These are phyloP conservation scores for Hirudo medicinalis DNA, from an alignment of 1,140 invertebrate species.

Conservation along the genomic window DNA sequence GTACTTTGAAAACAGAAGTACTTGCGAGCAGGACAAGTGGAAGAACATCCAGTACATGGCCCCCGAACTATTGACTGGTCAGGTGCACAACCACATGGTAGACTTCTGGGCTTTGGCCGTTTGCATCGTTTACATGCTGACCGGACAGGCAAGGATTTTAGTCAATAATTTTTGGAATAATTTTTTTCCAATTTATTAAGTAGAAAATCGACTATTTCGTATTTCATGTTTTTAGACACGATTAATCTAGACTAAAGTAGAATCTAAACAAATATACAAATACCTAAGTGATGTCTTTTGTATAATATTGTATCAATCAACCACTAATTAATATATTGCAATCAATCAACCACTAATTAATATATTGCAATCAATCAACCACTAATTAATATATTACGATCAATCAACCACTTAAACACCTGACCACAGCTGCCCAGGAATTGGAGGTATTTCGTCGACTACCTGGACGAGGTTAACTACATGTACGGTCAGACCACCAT, in stretches of 20 bases:
- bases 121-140: slow-evolving; percentile 11
- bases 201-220: too few species aligned
- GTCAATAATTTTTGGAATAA: neutral
- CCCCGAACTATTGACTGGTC: neutral
- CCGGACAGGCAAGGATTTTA: neutral
- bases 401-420: too few species aligned
- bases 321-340: too few species aligned
- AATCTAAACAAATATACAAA: slow-evolving; percentile 1
- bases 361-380: too few species aligned
- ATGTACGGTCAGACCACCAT: neutral
- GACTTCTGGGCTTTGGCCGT: slow-evolving; percentile 7
- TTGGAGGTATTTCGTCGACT: slow-evolving; percentile 6
- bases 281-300: neutral
- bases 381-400: too few species aligned
- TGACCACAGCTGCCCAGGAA: neutral
- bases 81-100: neutral
- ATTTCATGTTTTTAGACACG: neutral
- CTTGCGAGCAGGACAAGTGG: neutral
- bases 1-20: neutral
- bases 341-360: too few species aligned
- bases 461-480: neutral
- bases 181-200: neutral
- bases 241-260: too few species aligned
- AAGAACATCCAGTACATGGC: slow-evolving; percentile 4
- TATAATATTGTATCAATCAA: neutral